Base-by-base conservation (phyloP, 2,113 vertebrate genomes). In the Nerophis lumbriciformis region DNA sequence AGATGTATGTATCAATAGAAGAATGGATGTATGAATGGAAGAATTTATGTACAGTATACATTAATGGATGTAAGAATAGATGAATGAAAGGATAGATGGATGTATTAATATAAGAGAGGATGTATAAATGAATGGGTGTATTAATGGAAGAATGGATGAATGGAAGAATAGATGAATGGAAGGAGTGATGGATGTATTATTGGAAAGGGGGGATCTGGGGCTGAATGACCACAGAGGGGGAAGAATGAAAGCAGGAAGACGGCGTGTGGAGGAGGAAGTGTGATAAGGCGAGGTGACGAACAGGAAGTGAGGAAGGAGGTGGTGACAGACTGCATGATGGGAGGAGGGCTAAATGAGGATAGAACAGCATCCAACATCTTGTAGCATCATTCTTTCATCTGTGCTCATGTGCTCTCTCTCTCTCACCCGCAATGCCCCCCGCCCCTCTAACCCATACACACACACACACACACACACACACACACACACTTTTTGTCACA, bases 201-300 rank as follows among this genome's bases (percentile, higher is more conserved):
- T 44, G 10, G 42, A 44, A 21, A 3, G 2, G 28, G 28, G 4
- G 28, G 28, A 28, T 48, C 1, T 48, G 49, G 4, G 2, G 49
- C 16, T 9, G 7, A 9, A 19, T n/a, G n/a, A 50, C n/a, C n/a
- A 50, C 9, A 50, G n/a, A 50, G 7, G 8, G 6, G 7, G 49
- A 14, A 19, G 49, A 16, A 50, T 5, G n/a, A 1, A 58, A 61
- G 52, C 68, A 49, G 60, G 59, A 56, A 35, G 64, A 73, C 45
- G 56, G 66, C 69, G 57, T 55, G 64, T 51, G 68, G 52, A 63
- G 59, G 69, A 53, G 49, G 59, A 53, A 55, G 52, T 37, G 36
- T 39, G 65, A 45, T 66, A 59, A 61, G 35, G 64, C 8, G 61
- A 10, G 42, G 21, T 48, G 50, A 4, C 12, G 28, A 59, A 42